Base-by-base conservation (phyloP, 2,113 vertebrate species). In the Ondatra zibethicus region DNA sequence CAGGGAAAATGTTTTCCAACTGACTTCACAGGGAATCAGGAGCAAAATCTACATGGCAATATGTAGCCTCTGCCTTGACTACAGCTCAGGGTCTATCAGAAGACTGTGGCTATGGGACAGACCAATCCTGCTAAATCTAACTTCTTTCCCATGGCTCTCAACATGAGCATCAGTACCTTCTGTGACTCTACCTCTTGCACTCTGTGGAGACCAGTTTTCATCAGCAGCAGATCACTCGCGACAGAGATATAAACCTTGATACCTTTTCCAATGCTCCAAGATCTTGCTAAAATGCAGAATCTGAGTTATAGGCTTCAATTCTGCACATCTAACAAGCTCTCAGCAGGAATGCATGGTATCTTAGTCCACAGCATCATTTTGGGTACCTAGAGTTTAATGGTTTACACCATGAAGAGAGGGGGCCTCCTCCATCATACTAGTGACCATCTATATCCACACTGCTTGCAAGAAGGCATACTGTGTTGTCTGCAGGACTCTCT, bases 31-130 rank as follows among this genome's bases (percentile, higher is more conserved):
- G 33, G 78, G 61, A 73, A 80, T 25, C 33, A 2, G 2, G 1
- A 85, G 31, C 0, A 45, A 52, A 82, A 72, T 65, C 1, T 4
- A 9, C 29, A 0, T 2, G 63, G 50, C 10, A 33, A 36, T 17
- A 36, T 72, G 52, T 8, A 66, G 9, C 27, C 66, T 50, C 11
- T 47, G 29, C 8, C 52, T 36, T 55, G 70, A 66, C 39, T 14
- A 21, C 1, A 25, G 7, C 19, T 14, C 19, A 66, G 29, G 14
- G 17, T 33, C n/a, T 31, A 50, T 14, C 0, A 1, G 76, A 23
- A 85, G 81, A n/a, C 0, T 0, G 27, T 7, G n/a, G 80, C 6
- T 6, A 10, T 0, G 0, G 3, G 25, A 14, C 0, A 36, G 33
- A 13, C 21, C 0, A 31, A 17, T 0, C 33, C 14, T 21, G 31